Evolutionary conservation across 2,113 vertebrate genomes (phyloP).

Genomic region (Scortum barcoo): DNA sequence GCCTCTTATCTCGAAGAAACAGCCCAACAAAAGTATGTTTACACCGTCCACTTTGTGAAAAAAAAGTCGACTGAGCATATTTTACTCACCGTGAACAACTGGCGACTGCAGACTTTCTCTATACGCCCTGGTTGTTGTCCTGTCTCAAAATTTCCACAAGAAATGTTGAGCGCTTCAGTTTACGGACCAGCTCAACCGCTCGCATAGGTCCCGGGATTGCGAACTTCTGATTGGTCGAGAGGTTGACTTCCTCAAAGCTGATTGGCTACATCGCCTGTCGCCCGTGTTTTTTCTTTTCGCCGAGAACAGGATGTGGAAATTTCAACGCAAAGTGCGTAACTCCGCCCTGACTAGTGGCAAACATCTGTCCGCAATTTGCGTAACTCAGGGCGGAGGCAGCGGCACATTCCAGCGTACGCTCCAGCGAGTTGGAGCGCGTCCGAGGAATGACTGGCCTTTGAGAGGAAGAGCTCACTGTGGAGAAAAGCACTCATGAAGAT

Average conservation of each 20-base stretch:
- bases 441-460: constrained; percentile 65
- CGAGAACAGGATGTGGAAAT: constrained; percentile 68
- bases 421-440: constrained; percentile 80
- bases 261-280: constrained; percentile 74
- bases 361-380: constrained; percentile 77
- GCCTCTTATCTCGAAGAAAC: constrained; percentile 54
- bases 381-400: constrained; percentile 66
- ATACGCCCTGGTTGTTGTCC: not conserved
- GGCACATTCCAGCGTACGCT: constrained; percentile 69
- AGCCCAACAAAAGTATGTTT: constrained; percentile 20
- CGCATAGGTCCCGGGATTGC: constrained; percentile 50
- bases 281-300: not conserved
- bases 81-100: constrained; percentile 67
- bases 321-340: constrained; percentile 76
- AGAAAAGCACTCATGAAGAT: constrained; percentile 40
- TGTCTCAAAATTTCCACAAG: constrained; percentile 64
- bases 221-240: constrained; percentile 82
- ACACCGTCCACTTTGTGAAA: not conserved
- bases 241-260: not conserved
- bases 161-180: constrained; percentile 69
- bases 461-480: constrained; percentile 11
- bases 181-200: constrained; percentile 26
- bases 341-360: constrained; percentile 80
- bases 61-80: not conserved
- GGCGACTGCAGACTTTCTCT: constrained; percentile 8